These are phyloP conservation scores for Mormyrus proboscirostris DNA, from an alignment of 2,797 vertebrate species.

Conservation along the genomic window DNA sequence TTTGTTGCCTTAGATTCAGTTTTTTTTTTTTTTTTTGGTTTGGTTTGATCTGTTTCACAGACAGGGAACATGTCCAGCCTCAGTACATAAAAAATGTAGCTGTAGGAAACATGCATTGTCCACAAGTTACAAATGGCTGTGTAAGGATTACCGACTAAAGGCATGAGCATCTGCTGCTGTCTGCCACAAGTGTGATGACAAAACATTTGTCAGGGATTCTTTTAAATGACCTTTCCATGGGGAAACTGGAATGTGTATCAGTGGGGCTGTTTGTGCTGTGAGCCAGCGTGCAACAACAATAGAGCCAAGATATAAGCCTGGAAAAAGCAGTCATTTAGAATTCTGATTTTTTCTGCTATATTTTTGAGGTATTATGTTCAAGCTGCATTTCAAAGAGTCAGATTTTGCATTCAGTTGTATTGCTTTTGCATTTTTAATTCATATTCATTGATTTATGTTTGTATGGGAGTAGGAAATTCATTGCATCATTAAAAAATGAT, in stretches of 20 bases:
- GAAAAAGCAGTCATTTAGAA: not conserved
- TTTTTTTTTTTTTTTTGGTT: not conserved
- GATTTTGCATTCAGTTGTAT: not conserved
- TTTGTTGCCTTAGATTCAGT: not conserved
- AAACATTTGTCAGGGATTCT: conserved; percentile 12
- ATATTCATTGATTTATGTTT: not conserved
- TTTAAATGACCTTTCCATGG: not conserved
- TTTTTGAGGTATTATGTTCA: not conserved
- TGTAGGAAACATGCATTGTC: conserved; percentile 22
- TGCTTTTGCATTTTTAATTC: not conserved
- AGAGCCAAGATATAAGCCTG: not conserved
- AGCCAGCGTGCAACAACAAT: not conserved
- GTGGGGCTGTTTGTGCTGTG: not conserved
- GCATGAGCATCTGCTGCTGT: conserved; percentile 30
- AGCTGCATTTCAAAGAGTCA: not conserved
- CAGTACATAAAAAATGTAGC: conserved; percentile 16
- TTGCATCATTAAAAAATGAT: not conserved
- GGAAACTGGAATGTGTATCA: not conserved
- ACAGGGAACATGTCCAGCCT: not conserved
- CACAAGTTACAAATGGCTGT: conserved; percentile 36
- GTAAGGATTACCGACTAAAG: conserved; percentile 44
- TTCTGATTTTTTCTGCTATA: not conserved
- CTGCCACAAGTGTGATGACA: not conserved
- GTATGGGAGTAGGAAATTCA: not conserved
- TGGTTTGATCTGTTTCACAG: not conserved